Conservation (phyloP, 2,888 invertebrate genomes). For the Chrysodeixis includens region DNA sequence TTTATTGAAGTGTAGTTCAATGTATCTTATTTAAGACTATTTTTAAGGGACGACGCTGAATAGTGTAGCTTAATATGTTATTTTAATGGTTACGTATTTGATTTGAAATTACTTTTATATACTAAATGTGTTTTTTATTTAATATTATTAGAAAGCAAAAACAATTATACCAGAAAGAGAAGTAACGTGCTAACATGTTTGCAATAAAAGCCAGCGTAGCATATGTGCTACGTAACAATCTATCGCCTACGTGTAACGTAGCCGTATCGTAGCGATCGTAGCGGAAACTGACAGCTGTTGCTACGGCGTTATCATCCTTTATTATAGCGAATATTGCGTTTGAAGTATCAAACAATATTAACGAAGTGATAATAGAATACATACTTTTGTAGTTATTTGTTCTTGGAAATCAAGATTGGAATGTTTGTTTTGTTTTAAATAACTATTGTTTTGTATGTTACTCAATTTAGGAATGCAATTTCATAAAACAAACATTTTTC, state of each 20-base stretch:
- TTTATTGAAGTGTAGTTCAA: background rate
- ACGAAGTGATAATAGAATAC: background rate
- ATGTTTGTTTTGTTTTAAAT: too few relatives aligned
- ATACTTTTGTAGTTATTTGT: too few relatives aligned
- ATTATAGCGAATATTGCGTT: conserved; percentile 17
- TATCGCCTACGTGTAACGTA: conserved; percentile 37
- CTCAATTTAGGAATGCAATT: too few relatives aligned
- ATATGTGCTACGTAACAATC: conserved; percentile 27
- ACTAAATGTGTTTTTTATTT: background rate
- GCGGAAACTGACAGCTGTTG: conserved; percentile 42
- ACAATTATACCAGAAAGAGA: background rate
- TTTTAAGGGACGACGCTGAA: too few relatives aligned
- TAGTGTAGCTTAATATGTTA: too few relatives aligned
- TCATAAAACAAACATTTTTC: too few relatives aligned
- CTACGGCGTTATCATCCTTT: conserved; percentile 29
- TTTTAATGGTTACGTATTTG: too few relatives aligned
- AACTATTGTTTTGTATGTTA: background rate
- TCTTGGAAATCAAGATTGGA: too few relatives aligned
- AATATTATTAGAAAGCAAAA: background rate
- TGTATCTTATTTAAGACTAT: background rate
- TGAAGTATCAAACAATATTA: conserved; percentile 19
- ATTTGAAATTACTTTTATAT: background rate
- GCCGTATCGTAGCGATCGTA: conserved; percentile 30
- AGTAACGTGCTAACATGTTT: conserved; percentile 8
- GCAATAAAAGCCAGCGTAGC: conserved; percentile 28